Percentiles rank a stretch among this genome's conserved stretches.
Evolutionary conservation across 2,888 invertebrate species (phyloP).

Genomic region (Philhelius pedissequus): DNA sequence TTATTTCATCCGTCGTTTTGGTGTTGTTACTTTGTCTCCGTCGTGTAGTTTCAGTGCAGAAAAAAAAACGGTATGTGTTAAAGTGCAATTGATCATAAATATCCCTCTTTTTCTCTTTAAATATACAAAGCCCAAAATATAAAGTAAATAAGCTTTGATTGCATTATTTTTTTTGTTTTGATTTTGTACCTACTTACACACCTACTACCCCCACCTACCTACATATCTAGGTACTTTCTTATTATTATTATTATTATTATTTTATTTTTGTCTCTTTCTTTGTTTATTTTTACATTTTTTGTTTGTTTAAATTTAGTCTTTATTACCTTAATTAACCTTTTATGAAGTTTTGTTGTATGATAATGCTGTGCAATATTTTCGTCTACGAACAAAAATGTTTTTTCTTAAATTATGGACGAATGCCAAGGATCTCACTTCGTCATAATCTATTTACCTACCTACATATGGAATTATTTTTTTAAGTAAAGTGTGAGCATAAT

Average conservation of each 20-base stretch:
- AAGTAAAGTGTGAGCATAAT: not conserved
- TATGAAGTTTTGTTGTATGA: not conserved
- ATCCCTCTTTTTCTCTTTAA: not conserved
- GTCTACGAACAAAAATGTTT: not conserved
- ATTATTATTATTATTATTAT: not conserved
- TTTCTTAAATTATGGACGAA: not conserved
- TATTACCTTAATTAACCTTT: slow-evolving; percentile 32
- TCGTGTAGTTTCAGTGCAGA: slow-evolving; percentile 18
- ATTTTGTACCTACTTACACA: slow-evolving; percentile 11
- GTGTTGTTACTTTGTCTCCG: slow-evolving; percentile 7
- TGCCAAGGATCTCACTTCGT: not conserved
- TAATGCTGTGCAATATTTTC: not conserved
- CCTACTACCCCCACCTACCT: not conserved
- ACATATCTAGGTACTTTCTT: not conserved
- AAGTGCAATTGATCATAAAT: slow-evolving; percentile 60
- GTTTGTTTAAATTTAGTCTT: slow-evolving; percentile 8
- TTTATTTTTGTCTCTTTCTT: not conserved
- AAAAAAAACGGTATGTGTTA: slow-evolving; percentile 49
- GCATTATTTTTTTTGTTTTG: slow-evolving; percentile 63
- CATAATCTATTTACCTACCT: not conserved
- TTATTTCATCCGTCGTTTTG: not conserved
- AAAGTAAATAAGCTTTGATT: slow-evolving; percentile 49
- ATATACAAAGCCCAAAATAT: slow-evolving; percentile 1
- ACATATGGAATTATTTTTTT: not conserved
- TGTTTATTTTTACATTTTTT: not conserved